Evolutionary conservation across 2,888 invertebrate species (phyloP), one percentile per base, ranked within the genome.

Genomic region (Drosophila neotestacea): DNA sequence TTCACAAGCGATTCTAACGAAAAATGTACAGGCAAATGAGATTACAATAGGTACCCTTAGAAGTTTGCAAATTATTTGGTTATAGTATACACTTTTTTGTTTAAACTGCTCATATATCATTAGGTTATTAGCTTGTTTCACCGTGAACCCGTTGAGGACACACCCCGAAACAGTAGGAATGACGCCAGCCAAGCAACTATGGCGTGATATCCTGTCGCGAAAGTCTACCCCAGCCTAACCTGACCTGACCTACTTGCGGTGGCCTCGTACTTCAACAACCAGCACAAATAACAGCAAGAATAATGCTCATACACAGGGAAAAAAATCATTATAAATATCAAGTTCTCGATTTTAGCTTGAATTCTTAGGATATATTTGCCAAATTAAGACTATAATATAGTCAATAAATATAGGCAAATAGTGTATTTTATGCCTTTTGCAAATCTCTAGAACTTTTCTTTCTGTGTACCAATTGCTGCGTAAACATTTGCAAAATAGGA

Each of bases 241-340:
- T 59, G 69, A 61, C 81, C 88, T 83, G 83, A 88, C 83, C 83
- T 83, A 83, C 68, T 83, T 79, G 64, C 28, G 81, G 38, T 66
- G 86, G 55, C 79, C 75, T 61, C 75, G 56, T 32, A 32, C 9
- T 32, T 4, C 36, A 36, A 36, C 22, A 34, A 7, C 30, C 38
- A 4, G 4, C 54, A 32, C 6, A 22, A 22, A 22, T 2, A 47
- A 54, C 58, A 46, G 47, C 59, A 48, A 41, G 41, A n/a, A 60
- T 60, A 34, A 34, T 16, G 38, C 42, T 10, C 16, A 47, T 47
- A 22, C 22, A 22, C 22, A 22, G 22, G 22, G 2, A 22, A 22
- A 22, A 22, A 22, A 22, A 3, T n/a, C 22, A 22, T 22, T 22
- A 22, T 22, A 22, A 22, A 22, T 22, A 22, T 1, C 3, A 3